Base-by-base conservation (phyloP, 2,113 vertebrate species). In the Turdus rufiventris region DNA sequence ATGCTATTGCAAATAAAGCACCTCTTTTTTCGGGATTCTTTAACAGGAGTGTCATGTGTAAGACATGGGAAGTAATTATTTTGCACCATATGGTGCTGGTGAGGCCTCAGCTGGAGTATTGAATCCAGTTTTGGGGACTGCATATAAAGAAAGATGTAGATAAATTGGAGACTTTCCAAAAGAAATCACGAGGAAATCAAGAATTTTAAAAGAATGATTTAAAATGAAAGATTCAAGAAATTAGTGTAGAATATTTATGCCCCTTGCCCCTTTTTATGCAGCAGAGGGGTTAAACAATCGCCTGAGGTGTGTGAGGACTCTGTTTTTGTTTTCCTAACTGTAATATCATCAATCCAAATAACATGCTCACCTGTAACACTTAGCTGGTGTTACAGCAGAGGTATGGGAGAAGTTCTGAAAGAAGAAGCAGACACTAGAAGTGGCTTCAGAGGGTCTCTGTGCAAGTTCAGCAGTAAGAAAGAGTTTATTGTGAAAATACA, bases 31-130 rank as follows among this genome's bases (percentile, higher is more conserved):
- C 0, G 4, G 94, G 89, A 94, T 96, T 96, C 95, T 96, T 95
- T 97, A 97, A 93, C 96, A 95, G 88, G 91, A 95, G 92, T 97
- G 94, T 96, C 96, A 96, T 93, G 94, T 96, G 96, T 96, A 97
- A 97, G 96, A 96, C 96, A 97, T 97, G 94, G 95, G 92, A 97
- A 96, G 95, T 95, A 97, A 97, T 97, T 97, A 97, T 97, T 96
- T 96, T 97, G 92, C 80, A 96, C 96, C 96, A 96, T 96, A 96
- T 96, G 96, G 96, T 95, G 91, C 92, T 97, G 93, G 89, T 96
- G 91, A 95, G 94, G 96, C 92, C 96, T 96, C 96, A 97, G 96
- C 96, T 97, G 96, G 95, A 96, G 95, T 91, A 97, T 53, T 95
- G 95, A 92, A 96, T 92, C 96, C 92, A 95, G 95, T 96, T 97